A percentile compares a stretch with the other conserved stretches of the same genome.
Conservation (phyloP, 1,140 invertebrate genomes). For the Magallana angulata region DNA sequence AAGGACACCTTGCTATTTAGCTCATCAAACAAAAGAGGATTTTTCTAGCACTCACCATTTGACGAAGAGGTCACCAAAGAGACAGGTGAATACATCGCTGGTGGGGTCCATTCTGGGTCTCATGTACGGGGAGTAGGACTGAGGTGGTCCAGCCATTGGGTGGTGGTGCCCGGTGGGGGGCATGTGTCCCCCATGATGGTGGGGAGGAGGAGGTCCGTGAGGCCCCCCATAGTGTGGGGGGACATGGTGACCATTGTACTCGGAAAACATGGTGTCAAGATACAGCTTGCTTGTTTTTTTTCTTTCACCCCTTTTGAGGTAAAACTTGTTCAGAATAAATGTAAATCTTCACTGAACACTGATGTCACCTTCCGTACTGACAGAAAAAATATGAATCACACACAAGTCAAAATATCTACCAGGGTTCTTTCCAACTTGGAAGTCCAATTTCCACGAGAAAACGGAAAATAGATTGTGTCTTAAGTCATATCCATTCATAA, state of each 20-base stretch:
- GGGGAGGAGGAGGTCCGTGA: slow-evolving; percentile 50
- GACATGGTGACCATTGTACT: slow-evolving; percentile 62
- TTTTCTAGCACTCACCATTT: slow-evolving; percentile 70
- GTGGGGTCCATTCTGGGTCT: slow-evolving; percentile 71
- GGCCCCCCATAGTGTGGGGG: slow-evolving; percentile 49
- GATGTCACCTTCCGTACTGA: background rate
- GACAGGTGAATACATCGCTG: slow-evolving; percentile 76
- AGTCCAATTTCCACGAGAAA: background rate
- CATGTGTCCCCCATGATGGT: slow-evolving; percentile 52
- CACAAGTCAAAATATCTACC: slow-evolving; percentile 45
- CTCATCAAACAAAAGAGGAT: no score
- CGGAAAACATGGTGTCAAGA: slow-evolving; percentile 67
- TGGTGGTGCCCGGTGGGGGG: slow-evolving; percentile 51
- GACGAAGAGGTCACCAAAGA: slow-evolving; percentile 76
- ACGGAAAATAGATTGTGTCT: background rate
- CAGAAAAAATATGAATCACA: slow-evolving; percentile 51
- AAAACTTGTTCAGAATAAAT: no score
- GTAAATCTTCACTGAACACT: background rate
- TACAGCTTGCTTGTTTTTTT: slow-evolving; percentile 28
- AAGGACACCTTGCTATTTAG: no score
- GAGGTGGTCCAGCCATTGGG: slow-evolving; percentile 46
- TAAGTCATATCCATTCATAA: slow-evolving; percentile 18
- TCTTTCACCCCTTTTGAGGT: no score
- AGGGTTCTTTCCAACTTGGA: background rate
- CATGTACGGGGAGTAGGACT: slow-evolving; percentile 55